Evolutionary conservation across 2,113 vertebrate species (phyloP), one percentile per base, ranked within the genome.

Genomic region (Garra rufa): DNA sequence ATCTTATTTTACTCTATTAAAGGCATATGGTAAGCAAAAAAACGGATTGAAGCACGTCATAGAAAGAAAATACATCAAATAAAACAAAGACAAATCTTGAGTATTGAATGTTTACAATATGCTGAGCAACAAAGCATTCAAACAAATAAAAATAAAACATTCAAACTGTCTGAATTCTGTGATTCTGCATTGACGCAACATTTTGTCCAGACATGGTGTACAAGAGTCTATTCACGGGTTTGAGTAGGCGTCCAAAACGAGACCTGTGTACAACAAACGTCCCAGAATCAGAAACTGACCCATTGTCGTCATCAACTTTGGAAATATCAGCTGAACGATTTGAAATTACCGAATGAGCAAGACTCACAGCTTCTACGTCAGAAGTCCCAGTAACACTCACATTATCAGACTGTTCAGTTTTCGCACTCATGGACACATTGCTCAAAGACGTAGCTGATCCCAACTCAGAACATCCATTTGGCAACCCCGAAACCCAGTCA

Each of bases 1-100:
- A 82, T 46, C 81, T 67, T n/a, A 70, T 67, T 19, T 55, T 10
- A 50, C 59, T 63, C 59, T 28, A 63, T 63, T 1, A 63, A n/a
- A n/a, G n/a, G n/a, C n/a, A n/a, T n/a, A n/a, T n/a, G n/a, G n/a
- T n/a, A n/a, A n/a, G n/a, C n/a, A n/a, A n/a, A n/a, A n/a, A n/a
- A n/a, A n/a, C n/a, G n/a, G n/a, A n/a, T n/a, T n/a, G n/a, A n/a
- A n/a, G n/a, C n/a, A n/a, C n/a, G n/a, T n/a, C n/a, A 34, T 34
- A 34, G 4, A 34, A 34, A 34, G 34, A 34, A 34, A 34, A 34
- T 34, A 34, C 34, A 34, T 34, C 2, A 34, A 34, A 34, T 3
- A 34, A 34, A 2, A 34, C 2, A 34, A 4, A 2, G 4, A 3
- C 34, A 34, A 34, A 59, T 24, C 19, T 3, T 57, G 17, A 57